A percentile compares a stretch with the other conserved stretches of the same genome.
phyloP scores from a whole-genome alignment of 2,113 vertebrate species.

The Ammospiza nelsoni region DNA sequence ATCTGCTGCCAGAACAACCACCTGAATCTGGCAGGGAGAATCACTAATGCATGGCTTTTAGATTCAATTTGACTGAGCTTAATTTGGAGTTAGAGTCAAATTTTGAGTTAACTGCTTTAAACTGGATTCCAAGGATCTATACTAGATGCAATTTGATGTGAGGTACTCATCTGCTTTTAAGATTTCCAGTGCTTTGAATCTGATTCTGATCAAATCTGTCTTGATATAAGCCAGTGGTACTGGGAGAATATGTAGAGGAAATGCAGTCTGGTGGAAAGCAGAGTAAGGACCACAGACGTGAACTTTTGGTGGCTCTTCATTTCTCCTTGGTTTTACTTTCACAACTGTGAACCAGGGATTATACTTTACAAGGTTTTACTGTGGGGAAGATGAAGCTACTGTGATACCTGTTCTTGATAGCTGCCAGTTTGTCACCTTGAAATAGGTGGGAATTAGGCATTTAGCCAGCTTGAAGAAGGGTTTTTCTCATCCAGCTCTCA shows the following conservation, averaged over 20 bases:
- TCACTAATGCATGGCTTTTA: background rate
- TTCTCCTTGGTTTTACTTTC: background rate
- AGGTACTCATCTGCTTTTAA: background rate
- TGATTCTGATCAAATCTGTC: background rate
- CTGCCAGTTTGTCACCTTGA: background rate
- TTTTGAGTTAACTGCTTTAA: background rate
- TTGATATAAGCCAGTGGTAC: background rate
- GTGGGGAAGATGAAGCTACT: background rate
- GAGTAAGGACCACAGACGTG: background rate
- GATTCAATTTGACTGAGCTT: background rate
- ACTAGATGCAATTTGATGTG: background rate
- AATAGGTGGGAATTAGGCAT: background rate
- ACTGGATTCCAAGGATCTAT: background rate
- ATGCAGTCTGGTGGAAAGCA: background rate
- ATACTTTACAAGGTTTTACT: background rate
- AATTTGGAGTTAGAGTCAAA: background rate
- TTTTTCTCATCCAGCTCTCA: background rate
- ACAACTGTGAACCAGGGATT: background rate
- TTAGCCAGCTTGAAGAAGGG: background rate
- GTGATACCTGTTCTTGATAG: background rate
- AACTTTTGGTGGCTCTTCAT: background rate
- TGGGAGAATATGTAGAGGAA: rapidly evolving
- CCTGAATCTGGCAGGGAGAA: background rate
- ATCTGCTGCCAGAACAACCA: background rate
- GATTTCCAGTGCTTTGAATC: background rate